Percentiles rank a stretch among this genome's conserved stretches.
Conservation (phyloP, 2,113 vertebrate species). For the Dipodomys merriami region DNA sequence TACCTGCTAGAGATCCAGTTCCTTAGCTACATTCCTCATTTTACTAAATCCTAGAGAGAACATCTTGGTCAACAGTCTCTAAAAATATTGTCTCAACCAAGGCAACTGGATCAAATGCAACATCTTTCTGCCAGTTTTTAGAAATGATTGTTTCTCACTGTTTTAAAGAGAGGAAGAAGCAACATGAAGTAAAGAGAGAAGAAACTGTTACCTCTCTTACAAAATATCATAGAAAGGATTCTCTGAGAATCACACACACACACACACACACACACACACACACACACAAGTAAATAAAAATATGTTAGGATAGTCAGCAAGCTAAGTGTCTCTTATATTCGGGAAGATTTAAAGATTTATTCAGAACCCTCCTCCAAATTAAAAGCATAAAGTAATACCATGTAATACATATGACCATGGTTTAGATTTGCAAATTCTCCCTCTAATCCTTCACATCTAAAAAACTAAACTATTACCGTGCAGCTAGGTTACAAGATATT, state of each 20-base stretch:
- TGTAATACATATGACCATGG: not conserved
- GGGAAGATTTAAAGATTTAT: not conserved
- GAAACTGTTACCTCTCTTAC: not conserved
- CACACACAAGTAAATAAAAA: not conserved
- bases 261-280: no score
- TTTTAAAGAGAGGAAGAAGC: constrained; percentile 30
- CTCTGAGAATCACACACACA: not conserved
- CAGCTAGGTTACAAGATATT: not conserved
- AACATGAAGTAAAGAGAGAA: not conserved
- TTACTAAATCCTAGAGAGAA: not conserved
- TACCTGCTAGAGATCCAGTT: not conserved
- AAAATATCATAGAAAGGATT: not conserved
- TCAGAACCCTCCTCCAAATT: not conserved
- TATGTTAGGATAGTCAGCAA: not conserved
- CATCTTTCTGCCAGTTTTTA: not conserved
- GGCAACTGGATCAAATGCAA: not conserved
- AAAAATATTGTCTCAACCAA: not conserved
- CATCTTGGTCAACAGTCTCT: not conserved
- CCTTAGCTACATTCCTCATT: not conserved
- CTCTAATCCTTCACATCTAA: not conserved
- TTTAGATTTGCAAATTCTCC: constrained; percentile 29
- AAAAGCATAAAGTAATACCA: not conserved
- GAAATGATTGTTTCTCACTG: not conserved
- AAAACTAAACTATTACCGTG: not conserved
- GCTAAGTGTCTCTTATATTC: not conserved